Evolutionary conservation across 2,888 invertebrate species (phyloP).

Genomic region (Cantharis flavilabris): DNA sequence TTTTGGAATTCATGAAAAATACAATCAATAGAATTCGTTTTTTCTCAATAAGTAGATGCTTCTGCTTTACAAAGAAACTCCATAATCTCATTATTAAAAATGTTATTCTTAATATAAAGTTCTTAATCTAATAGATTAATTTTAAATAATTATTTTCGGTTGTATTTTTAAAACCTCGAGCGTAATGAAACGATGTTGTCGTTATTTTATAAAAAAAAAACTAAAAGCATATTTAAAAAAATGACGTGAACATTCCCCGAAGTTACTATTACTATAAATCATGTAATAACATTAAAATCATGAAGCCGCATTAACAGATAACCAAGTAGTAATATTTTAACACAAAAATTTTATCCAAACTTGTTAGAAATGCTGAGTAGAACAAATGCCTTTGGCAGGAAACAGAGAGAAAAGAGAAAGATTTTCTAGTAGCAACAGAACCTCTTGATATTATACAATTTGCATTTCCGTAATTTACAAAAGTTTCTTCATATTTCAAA

Average conservation of each 20-base stretch:
- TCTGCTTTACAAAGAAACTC: neutral
- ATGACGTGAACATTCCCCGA: neutral
- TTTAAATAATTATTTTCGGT: neutral
- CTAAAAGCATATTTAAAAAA: neutral
- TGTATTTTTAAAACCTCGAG: neutral
- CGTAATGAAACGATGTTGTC: no score
- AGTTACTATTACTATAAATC: constrained; percentile 32
- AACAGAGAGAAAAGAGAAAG: constrained; percentile 16
- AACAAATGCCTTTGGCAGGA: constrained; percentile 32
- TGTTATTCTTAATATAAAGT: neutral
- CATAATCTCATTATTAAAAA: neutral
- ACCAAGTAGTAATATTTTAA: constrained; percentile 36
- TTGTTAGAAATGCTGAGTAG: constrained; percentile 32
- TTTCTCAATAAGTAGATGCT: neutral
- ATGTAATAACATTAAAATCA: constrained; percentile 40
- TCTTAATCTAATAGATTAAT: neutral
- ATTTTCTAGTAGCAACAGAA: constrained; percentile 6
- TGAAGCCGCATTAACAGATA: constrained; percentile 40
- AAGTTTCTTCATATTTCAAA: constrained; percentile 1
- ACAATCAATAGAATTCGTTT: neutral
- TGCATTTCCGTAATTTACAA: constrained; percentile 9
- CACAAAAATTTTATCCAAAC: constrained; percentile 22
- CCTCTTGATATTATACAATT: constrained; percentile 1
- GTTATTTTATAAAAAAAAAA: no score
- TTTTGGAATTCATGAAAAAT: neutral